Percentiles rank a stretch among this genome's conserved stretches.
Evolutionary conservation across 92 coral and sea anemone species (phyloP).

Genomic region (Heteractis magnifica): DNA sequence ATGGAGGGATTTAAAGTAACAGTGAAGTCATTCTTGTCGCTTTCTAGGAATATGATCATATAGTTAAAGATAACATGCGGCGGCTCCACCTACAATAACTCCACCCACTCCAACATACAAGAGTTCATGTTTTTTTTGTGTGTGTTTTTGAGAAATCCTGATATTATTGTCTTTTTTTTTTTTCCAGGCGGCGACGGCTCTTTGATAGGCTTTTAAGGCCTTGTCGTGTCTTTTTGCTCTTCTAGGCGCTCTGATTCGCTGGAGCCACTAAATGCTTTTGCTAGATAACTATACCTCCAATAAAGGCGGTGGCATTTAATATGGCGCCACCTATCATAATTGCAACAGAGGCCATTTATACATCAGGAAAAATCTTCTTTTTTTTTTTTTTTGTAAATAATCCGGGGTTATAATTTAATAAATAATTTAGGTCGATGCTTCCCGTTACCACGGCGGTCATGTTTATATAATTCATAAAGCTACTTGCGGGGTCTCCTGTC

Average conservation of each 20-base stretch:
- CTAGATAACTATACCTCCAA: conserved; percentile 26
- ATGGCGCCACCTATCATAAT: conserved; percentile 10
- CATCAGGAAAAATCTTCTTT: too few relatives aligned
- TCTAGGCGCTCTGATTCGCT: not conserved
- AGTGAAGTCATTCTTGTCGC: too few relatives aligned
- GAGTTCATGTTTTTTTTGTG: not conserved
- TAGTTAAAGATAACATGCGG: too few relatives aligned
- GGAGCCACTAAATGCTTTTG: not conserved
- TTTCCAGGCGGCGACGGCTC: not conserved
- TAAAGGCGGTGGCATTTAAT: conserved; percentile 26
- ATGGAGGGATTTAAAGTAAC: not conserved
- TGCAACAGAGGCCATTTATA: conserved; percentile 23
- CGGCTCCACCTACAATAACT: too few relatives aligned
- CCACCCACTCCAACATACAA: too few relatives aligned
- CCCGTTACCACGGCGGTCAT: conserved; percentile 13
- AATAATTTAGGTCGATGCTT: conserved; percentile 13
- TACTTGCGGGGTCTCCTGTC: conserved; percentile 5
- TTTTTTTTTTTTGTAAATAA: conserved; percentile 28
- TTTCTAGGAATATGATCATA: too few relatives aligned
- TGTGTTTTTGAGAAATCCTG: too few relatives aligned
- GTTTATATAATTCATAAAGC: conserved; percentile 31
- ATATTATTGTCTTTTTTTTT: not conserved
- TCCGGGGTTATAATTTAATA: too few relatives aligned
- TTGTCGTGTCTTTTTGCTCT: conserved; percentile 37
- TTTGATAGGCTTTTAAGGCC: conserved; percentile 10